Base-by-base conservation (phyloP, 2,113 vertebrate species). In the Tachycineta bicolor region DNA sequence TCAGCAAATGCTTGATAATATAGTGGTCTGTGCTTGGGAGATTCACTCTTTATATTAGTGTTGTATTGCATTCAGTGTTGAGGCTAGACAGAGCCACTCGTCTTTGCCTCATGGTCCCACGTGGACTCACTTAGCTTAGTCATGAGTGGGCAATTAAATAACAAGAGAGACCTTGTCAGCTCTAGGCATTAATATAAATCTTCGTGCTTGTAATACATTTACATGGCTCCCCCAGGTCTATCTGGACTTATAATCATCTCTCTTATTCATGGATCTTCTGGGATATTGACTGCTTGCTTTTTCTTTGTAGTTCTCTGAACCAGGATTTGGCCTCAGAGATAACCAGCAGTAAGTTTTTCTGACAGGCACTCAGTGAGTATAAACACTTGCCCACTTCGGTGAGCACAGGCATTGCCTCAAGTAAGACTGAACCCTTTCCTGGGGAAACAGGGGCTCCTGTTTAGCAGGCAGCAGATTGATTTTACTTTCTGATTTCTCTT, bases 131-230 rank as follows among this genome's bases (percentile, higher is more conserved):
- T 94, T 88, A 77, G 77, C 87, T 86, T 63, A 65, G 75, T 86
- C 87, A 92, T 69, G 87, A 96, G 85, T 83, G 90, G 90, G 90
- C 82, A 96, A 93, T 96, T 91, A 96, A 96, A 74, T 90, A 91
- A 90, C 67, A 65, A 65, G 78, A 87, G 87, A 91, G 85, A 94
- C 78, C 91, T 96, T 94, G 94, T 93, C 90, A 86, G 92, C 92
- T 94, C 18, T 70, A 91, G 92, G 71, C 85, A 78, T 94, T 91
- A 83, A 93, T 96, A 88, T 90, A 95, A 88, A 90, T 96, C 79
- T 90, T 50, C 24, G 55, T 96, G 55, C 90, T 91, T 91, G 67
- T 90, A 88, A 80, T 82, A 83, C 55, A 63, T 88, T 96, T 90
- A 47, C 79, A 49, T 63, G 67, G 29, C 71, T 95, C 82, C 59